Conservation (phyloP, 1,140 invertebrate genomes). For the Delia radicum region DNA sequence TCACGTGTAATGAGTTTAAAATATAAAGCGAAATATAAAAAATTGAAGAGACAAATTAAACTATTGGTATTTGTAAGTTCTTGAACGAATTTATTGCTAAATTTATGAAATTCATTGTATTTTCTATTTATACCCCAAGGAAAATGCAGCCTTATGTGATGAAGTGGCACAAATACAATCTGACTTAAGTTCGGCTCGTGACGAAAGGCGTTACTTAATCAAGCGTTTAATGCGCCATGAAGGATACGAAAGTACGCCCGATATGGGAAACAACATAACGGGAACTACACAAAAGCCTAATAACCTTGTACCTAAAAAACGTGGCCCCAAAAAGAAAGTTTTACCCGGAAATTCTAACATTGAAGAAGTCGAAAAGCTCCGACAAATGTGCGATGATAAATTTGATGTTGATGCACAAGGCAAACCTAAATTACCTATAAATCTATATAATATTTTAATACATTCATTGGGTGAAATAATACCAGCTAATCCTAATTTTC, state of each 20-base stretch:
- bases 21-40: constrained; percentile 61
- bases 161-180: constrained; percentile 74
- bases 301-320: constrained; percentile 29
- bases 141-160: constrained; percentile 79
- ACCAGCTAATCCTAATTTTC: constrained; percentile 68
- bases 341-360: not conserved
- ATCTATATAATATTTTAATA: constrained; percentile 70
- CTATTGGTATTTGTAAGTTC: constrained; percentile 60
- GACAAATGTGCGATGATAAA: constrained; percentile 53
- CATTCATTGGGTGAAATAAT: constrained; percentile 80
- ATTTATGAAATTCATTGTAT: not conserved
- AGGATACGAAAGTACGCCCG: constrained; percentile 35
- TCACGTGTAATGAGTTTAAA: constrained; percentile 49
- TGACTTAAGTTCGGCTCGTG: constrained; percentile 68
- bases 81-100: not conserved
- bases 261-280: not conserved
- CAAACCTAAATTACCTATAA: constrained; percentile 73
- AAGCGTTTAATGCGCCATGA: constrained; percentile 66
- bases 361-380: constrained; percentile 30
- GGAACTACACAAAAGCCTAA: not conserved
- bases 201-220: constrained; percentile 71
- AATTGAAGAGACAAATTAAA: constrained; percentile 59
- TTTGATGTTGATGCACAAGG: constrained; percentile 69
- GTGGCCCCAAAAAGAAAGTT: constrained; percentile 30
- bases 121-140: constrained; percentile 56